phyloP scores from a whole-genome alignment of 2,797 vertebrate species.

The Chrosomus eos region DNA sequence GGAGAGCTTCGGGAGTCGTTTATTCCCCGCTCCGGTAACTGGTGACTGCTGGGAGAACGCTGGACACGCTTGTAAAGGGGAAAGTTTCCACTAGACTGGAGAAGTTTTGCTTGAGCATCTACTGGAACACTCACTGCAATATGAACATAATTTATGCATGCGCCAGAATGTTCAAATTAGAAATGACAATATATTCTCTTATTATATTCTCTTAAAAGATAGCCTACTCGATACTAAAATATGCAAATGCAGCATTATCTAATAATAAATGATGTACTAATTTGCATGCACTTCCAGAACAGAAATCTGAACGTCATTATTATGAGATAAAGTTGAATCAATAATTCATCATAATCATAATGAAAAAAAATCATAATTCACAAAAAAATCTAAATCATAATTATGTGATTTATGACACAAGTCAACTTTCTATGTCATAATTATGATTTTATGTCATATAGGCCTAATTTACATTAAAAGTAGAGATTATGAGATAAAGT shows the following conservation, averaged over 20 bases:
- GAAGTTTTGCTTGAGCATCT: not conserved
- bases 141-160: not conserved
- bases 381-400: too few species aligned
- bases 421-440: too few species aligned
- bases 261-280: not conserved
- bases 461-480: too few species aligned
- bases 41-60: not conserved
- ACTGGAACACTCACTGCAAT: not conserved
- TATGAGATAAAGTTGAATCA: not conserved
- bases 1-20: slow-evolving; percentile 8
- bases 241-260: not conserved
- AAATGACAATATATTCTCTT: not conserved
- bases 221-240: not conserved
- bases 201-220: too few species aligned
- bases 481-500: not conserved
- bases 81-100: not conserved
- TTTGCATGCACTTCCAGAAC: not conserved
- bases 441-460: too few species aligned
- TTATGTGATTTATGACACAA: too few species aligned
- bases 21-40: slow-evolving; percentile 77
- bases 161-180: not conserved
- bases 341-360: too few species aligned
- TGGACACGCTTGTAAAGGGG: slow-evolving; percentile 29
- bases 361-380: too few species aligned
- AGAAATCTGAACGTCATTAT: not conserved